Evolutionary conservation across 2,888 invertebrate species (phyloP), one percentile per base, ranked within the genome.

Genomic region (Stenichneumon culpator): DNA sequence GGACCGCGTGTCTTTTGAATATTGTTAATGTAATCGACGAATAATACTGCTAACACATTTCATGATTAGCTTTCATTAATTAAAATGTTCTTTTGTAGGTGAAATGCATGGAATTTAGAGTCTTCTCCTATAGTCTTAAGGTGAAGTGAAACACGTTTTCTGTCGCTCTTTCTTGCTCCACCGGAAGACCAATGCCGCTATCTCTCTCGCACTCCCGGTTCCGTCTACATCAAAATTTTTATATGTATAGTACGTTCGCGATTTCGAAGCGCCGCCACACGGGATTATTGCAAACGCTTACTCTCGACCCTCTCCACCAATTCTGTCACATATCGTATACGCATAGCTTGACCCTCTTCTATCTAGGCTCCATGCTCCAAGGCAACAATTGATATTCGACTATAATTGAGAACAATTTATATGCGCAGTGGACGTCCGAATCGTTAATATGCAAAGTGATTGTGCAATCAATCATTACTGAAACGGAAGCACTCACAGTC

Each of bases 401-500:
- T 44, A 60, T 25, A 73, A 25, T 73, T 28, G 39, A n/a, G 25
- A 69, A 78, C 14, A 57, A 16, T 78, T 77, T 69, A 36, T 60
- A 78, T 78, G 25, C 69, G 9, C 14, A 47, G 54, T 57, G n/a
- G 19, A 44, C 39, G 28, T 19, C 57, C 50, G 74, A 69, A 73
- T 28, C 47, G 44, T 28, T 16, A 44, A 16, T 78, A 69, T 70
- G 78, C 36, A 69, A 79, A 73, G 39, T 52, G 65, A 19, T n/a
- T 19, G 22, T 28, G 67, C 36, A 28, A 60, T 68, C 44, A n/a
- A 57, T 69, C 68, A 57, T 39, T 16, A 14, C 28, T 28, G 25
- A 67, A 79, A 80, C 54, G 73, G 70, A 70, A 68, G 63, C 50
- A 36, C 19, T 73, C 57, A 44, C n/a, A 50, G 39, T 28, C 36